Evolutionary conservation across 1,140 invertebrate genomes (phyloP).

Genomic region (Pseudomyrmex dendroicus): DNA sequence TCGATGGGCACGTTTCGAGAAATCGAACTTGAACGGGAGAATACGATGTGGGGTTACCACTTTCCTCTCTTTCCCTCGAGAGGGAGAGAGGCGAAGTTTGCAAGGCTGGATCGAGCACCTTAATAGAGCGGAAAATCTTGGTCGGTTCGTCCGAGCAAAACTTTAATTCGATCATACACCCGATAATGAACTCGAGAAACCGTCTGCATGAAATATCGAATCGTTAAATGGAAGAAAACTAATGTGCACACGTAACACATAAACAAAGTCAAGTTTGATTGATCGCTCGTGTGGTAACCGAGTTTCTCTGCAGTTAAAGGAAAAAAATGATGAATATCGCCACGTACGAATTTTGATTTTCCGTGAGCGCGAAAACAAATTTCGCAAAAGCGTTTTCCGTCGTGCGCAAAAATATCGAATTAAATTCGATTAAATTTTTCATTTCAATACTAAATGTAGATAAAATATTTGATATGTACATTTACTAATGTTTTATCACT

Average conservation of each 20-base stretch:
- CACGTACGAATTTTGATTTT: not conserved
- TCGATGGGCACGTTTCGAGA: constrained; percentile 52
- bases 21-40: constrained; percentile 47
- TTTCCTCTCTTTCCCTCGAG: constrained; percentile 32
- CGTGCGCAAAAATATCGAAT: not conserved
- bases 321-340: not conserved
- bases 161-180: constrained; percentile 63
- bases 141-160: constrained; percentile 42
- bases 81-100: constrained; percentile 38
- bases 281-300: not conserved
- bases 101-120: constrained; percentile 34
- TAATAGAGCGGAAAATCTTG: constrained; percentile 68
- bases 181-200: constrained; percentile 9
- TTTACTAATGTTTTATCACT: not conserved
- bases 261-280: constrained; percentile 6
- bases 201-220: not conserved
- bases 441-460: not conserved
- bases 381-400: not conserved
- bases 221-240: constrained; percentile 5
- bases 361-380: not conserved
- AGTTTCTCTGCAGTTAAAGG: not conserved
- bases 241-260: not conserved
- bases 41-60: constrained; percentile 49
- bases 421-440: constrained; percentile 12
- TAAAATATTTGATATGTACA: constrained; percentile 15